Base-by-base conservation (phyloP, 2,113 vertebrate species). In the Tetrao urogallus region DNA sequence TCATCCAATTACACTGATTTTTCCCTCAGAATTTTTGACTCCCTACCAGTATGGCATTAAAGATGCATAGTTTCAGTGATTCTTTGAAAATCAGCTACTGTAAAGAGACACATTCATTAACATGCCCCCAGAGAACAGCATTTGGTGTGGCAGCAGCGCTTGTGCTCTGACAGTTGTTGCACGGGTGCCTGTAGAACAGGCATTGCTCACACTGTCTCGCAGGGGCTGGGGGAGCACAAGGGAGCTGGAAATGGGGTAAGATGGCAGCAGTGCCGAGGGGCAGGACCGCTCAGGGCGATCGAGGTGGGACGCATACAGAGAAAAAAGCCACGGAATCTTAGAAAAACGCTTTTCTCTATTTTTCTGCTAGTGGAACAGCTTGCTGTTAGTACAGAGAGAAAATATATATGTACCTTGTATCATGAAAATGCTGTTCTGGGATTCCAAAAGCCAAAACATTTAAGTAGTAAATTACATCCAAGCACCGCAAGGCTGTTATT, bases 261-360 rank as follows among this genome's bases (percentile, higher is more conserved):
- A 81, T 0, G 0, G 1, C n/a, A 75, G 42, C 34, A 40, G 28
- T 69, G 28, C 65, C 34, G 22, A 7, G 11, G 27, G 7, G 4
- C 1, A 3, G 20, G 67, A 73, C 38, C 75, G 32, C 17, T 76
- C 1, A 0, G 8, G n/a, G 30, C 61, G 42, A 65, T 40, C 52
- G 32, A 64, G 57, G 38, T 38, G 47, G 74, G 82, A 27, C 17
- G 85, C 60, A 65, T 85, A 66, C 82, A 72, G 36, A 36, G 43
- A 72, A 72, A 56, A 75, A 79, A 69, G 19, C 5, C 77, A 30
- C 0, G 0, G 36, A 36, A 65, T 79, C 87, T 81, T 75, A 52
- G 25, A 5, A 72, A 67, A 90, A n/a, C 1, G 1, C n/a, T 10
- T 14, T 73, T 42, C 25, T 24, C 74, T 67, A 25, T 81, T 81